Percentiles rank a stretch among this genome's conserved stretches.
Conservation (phyloP, 1,140 invertebrate species). For the Holotrichia oblita region DNA sequence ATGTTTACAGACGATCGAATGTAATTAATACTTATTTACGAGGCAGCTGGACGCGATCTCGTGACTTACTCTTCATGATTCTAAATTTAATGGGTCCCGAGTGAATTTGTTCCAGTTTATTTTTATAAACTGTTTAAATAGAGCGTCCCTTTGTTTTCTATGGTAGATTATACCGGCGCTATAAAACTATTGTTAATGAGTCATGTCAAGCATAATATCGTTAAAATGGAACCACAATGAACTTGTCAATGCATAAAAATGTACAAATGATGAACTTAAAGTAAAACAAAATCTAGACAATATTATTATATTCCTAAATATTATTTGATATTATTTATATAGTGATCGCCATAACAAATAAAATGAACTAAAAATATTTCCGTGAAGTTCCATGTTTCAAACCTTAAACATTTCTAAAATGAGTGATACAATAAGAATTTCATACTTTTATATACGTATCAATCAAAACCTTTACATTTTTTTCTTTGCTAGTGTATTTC, state of each 20-base stretch:
- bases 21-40: conserved; percentile 30
- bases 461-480: no score
- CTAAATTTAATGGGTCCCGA: conserved; percentile 24
- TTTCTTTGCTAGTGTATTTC: no score
- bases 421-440: no score
- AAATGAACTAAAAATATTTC: no score
- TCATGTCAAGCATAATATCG: not conserved
- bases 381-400: no score
- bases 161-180: not conserved
- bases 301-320: no score
- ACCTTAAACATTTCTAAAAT: no score
- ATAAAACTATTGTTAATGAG: conserved; percentile 2
- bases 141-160: not conserved
- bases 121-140: conserved; percentile 24
- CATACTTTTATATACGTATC: no score
- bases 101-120: conserved; percentile 32
- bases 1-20: conserved; percentile 20
- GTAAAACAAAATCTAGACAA: no score
- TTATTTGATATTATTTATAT: no score
- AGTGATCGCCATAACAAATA: no score
- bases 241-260: not conserved
- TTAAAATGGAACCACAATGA: not conserved
- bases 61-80: conserved; percentile 18
- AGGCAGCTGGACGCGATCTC: conserved; percentile 13
- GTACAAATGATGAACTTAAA: not conserved